Base-by-base conservation (phyloP, 2,888 invertebrate genomes). In the Chymomyza fuscimana region DNA sequence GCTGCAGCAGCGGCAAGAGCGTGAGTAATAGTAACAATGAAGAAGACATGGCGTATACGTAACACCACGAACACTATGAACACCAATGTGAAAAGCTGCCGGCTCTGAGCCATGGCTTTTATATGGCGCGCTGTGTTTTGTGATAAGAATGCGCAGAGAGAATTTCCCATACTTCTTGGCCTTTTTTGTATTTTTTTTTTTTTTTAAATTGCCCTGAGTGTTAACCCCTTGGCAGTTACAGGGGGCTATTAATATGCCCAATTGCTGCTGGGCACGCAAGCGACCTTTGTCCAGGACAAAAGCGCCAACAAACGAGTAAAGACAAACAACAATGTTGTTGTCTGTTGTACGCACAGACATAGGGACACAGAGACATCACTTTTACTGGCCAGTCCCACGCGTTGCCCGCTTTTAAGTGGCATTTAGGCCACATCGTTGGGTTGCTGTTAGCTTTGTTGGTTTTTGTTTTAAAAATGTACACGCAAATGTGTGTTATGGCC, bases 391-490 rank as follows among this genome's bases (percentile, higher is more conserved):
- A 10, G 12, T 12, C 40, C 40, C 40, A 46, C 40, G 12, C 40
- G 40, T 46, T 46, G 40, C 40, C 40, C 40, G 65, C 65, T 74
- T 79, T 76, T 69, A 76, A 78, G 64, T 79, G 74, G 54, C 58
- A 59, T 73, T 67, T 65, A 70, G 69, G 73, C 19, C 77, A 70
- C 54, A 54, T 67, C 40, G 40, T 46, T 46, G 40, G 40, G 40
- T 46, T 4, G 19, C 9, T 22, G 5, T 19, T 63, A 12, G 19
- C 50, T 29, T 19, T 72, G 15, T 32, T 63, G 32, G 59, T 61
- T 70, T 67, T 71, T 67, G 73, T 51, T 80, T 69, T 71, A 73
- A 72, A 67, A 74, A 74, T 74, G 78, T 69, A 58, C 70, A 79
- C 85, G 76, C 77, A 82, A 74, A 72, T 61, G 60, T 67, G 77